These are phyloP conservation scores for Darevskia mixta DNA, from an alignment of 2,797 vertebrate genomes.

Conservation along the genomic window DNA sequence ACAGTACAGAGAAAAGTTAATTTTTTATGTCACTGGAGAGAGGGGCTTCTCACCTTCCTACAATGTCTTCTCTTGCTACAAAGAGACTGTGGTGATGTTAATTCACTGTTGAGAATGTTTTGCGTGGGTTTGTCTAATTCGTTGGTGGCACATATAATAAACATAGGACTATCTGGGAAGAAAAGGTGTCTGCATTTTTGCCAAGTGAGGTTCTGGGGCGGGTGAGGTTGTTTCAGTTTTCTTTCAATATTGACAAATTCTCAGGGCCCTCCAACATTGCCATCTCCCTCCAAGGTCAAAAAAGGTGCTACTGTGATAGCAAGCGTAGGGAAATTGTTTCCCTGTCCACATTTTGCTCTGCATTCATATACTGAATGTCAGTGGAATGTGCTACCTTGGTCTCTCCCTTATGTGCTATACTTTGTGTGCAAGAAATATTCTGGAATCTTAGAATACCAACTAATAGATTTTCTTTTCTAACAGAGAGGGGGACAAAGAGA, in stretches of 20 bases:
- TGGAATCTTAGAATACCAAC: conserved; percentile 80
- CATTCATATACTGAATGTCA: conserved; percentile 46
- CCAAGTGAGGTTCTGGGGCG: not conserved
- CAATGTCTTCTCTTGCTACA: conserved; percentile 54
- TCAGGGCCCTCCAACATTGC: conserved; percentile 57
- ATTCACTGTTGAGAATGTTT: not conserved
- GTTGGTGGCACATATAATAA: not conserved
- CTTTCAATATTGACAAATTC: conserved; percentile 59
- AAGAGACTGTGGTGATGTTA: conserved; percentile 41
- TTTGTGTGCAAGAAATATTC: conserved; percentile 76
- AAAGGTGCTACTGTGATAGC: conserved; percentile 21
- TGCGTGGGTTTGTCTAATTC: not conserved
- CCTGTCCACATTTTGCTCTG: conserved; percentile 29
- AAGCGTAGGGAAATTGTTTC: conserved; percentile 51
- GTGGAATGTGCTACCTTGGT: conserved; percentile 53
- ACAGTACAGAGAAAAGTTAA: too few species aligned
- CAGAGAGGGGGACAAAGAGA: conserved; percentile 82
- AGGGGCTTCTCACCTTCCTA: conserved; percentile 57
- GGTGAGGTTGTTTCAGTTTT: not conserved
- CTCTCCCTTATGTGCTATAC: conserved; percentile 51
- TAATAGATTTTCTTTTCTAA: conserved; percentile 77
- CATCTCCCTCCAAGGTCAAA: conserved; percentile 61
- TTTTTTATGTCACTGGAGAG: conserved; percentile 59
- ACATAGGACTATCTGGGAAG: fast-evolving
- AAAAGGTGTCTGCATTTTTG: not conserved